Base-by-base conservation (phyloP, 2,797 vertebrate genomes). In the Cirrhinus mrigala region DNA sequence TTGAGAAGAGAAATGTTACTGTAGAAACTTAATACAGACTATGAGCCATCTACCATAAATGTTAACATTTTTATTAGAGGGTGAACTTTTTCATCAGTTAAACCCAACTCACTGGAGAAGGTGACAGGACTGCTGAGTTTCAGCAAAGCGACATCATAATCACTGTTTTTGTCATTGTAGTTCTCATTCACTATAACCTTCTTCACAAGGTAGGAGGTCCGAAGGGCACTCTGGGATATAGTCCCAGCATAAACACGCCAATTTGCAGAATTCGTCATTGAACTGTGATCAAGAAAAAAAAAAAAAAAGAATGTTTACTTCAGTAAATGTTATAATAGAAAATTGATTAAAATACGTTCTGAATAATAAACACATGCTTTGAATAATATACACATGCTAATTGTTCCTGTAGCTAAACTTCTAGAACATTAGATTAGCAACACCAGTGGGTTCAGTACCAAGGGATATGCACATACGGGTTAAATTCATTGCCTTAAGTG, bases 141-240 rank as follows among this genome's bases (percentile, higher is more conserved):
- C 90, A 98, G 92, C 70, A 98, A 93, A 15, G 97, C 96, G 0
- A 98, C 91, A 82, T 99, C 97, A 0, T 95, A 94, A 94, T 98
- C 96, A 0, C 97, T 95, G 0, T 94, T 95, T 0, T 88, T 84
- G 0, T 81, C 92, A 0, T 94, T 92, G 89, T 98, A 99, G 85
- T 97, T 95, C 87, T 96, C 88, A 1, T 96, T 95, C 83, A 96
- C 92, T 56, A 97, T 90, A 89, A 99, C 96, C 83, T 91, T 95
- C 54, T 94, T 48, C 69, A 98, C 94, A 0, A 87, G 27, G 89
- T 95, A 91, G 24, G 95, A 92, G 0, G 54, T 15, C 0, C 91
- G 58, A 1, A 91, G 92, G 2, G 77, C 84, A 48, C 91, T 76
- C 90, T 96, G 94, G 82, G 96, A 95, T 0, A 95, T 91, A n/a